Percentiles rank a stretch among this genome's conserved stretches.
phyloP scores from a whole-genome alignment of 2,797 vertebrate genomes.

The Tokudaia tokunoshimensis region DNA sequence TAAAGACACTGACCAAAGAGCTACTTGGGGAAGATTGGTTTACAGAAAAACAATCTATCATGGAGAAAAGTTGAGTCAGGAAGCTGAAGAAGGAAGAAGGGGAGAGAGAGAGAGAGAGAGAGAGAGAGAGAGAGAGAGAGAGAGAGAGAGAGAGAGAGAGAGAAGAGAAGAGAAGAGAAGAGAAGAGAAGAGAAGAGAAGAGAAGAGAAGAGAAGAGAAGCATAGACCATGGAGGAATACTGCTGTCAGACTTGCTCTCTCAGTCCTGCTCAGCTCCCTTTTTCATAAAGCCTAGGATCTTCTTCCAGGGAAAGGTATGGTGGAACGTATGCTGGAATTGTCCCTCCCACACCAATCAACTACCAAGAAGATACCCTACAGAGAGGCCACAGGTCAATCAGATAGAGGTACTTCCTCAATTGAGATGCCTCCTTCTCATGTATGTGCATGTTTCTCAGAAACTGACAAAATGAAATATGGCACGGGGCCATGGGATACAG shows the following conservation, averaged over 20 bases:
- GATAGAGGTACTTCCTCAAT: neutral
- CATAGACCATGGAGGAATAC: neutral
- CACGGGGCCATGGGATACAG: neutral
- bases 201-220: too few species aligned
- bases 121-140: too few species aligned
- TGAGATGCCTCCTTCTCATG: neutral
- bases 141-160: too few species aligned
- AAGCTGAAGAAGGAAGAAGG: too few species aligned
- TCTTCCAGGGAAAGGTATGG: neutral
- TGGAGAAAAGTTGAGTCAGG: neutral
- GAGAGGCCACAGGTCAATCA: too few species aligned
- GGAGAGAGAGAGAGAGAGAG: too few species aligned
- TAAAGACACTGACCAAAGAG: neutral
- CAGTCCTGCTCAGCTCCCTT: neutral
- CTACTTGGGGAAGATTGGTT: neutral
- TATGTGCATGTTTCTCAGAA: neutral
- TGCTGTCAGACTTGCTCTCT: too few species aligned
- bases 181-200: too few species aligned
- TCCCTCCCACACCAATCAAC: neutral
- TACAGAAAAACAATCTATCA: neutral
- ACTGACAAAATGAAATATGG: neutral
- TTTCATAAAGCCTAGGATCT: too few species aligned
- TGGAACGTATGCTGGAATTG: too few species aligned
- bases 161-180: too few species aligned
- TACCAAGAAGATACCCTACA: neutral